A percentile compares a stretch with the other conserved stretches of the same genome.
These are phyloP conservation scores for Pollenia angustigena DNA, from an alignment of 2,888 invertebrate species.

Conservation along the genomic window DNA sequence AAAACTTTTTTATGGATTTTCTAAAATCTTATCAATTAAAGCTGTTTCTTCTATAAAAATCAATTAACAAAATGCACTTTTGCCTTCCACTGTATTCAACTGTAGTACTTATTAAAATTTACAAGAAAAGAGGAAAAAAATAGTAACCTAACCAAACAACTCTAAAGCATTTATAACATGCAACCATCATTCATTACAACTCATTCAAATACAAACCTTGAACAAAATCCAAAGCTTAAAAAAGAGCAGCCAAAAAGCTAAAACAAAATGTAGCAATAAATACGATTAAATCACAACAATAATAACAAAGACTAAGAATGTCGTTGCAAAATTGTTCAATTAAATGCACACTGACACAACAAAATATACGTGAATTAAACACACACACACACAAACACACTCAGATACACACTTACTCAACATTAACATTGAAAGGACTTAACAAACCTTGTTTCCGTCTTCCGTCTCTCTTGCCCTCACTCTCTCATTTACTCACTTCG, in stretches of 20 bases:
- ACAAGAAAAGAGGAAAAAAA: constrained; percentile 9
- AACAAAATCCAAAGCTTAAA: constrained; percentile 29
- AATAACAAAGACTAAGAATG: constrained; percentile 51
- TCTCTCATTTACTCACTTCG: neutral
- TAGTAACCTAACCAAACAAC: constrained; percentile 22
- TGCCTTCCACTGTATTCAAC: neutral
- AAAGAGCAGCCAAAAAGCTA: constrained; percentile 30
- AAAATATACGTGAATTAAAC: neutral
- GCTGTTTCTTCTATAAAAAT: neutral
- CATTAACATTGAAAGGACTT: neutral
- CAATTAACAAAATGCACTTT: neutral
- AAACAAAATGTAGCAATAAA: constrained; percentile 60
- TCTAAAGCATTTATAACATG: constrained; percentile 63
- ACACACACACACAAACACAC: neutral
- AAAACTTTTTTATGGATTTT: too few species aligned
- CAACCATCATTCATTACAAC: constrained; percentile 63
- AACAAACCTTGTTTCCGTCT: constrained; percentile 29
- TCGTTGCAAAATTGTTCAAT: constrained; percentile 71
- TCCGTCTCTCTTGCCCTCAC: neutral
- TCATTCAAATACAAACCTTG: constrained; percentile 38
- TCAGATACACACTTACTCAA: neutral
- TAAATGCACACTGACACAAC: constrained; percentile 52
- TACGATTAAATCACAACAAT: constrained; percentile 65
- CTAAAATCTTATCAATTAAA: too few species aligned
- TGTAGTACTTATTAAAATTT: constrained; percentile 18